Evolutionary conservation across 2,888 invertebrate species (phyloP).

Genomic region (Mythimna vitellina): DNA sequence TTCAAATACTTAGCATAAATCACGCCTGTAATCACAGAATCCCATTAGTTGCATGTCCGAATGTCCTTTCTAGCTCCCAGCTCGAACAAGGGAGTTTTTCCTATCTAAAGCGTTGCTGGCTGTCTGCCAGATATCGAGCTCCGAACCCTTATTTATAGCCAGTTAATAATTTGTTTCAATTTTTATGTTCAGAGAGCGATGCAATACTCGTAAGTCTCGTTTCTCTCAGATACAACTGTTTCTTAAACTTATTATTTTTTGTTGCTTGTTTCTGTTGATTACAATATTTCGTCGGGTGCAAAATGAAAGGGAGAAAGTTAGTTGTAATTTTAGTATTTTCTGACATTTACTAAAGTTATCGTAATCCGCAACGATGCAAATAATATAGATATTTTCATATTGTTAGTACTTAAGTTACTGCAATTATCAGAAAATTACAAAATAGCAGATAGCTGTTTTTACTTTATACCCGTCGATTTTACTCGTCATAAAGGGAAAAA

Average conservation of each 20-base stretch:
- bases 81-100: constrained; percentile 75
- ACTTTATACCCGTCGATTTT: no score
- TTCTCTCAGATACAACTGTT: constrained; percentile 50
- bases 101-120: constrained; percentile 84
- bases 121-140: constrained; percentile 81
- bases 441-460: no score
- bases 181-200: constrained; percentile 69
- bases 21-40: constrained; percentile 72
- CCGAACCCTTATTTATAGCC: constrained; percentile 84
- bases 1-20: constrained; percentile 70
- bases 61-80: constrained; percentile 71
- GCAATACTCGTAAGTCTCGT: constrained; percentile 59
- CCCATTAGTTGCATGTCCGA: constrained; percentile 80
- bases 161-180: constrained; percentile 88
- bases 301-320: no score
- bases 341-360: no score
- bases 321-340: no score
- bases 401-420: no score
- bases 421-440: no score
- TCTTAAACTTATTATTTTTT: constrained; percentile 37
- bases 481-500: no score
- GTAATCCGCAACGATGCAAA: no score
- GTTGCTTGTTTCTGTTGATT: not conserved
- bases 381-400: no score
- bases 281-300: not conserved